Conservation (phyloP, 2,113 vertebrate species). For the Nipponia nippon region DNA sequence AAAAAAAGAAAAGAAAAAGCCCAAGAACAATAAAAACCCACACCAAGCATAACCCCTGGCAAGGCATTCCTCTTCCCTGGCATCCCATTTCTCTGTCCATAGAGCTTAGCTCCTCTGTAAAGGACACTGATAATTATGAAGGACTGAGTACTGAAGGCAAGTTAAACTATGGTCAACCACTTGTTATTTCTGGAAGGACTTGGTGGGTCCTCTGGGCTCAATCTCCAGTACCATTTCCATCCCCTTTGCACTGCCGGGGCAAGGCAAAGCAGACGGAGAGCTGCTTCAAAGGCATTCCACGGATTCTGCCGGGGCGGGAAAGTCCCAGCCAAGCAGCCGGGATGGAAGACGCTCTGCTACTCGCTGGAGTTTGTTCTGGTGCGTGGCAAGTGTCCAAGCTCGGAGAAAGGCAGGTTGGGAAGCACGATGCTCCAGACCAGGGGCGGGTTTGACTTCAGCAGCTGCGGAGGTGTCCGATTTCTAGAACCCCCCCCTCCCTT, state of each 20-base stretch:
- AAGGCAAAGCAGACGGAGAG: background rate
- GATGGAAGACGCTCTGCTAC: background rate
- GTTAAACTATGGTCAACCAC: slow-evolving; percentile 1
- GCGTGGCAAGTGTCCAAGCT: background rate
- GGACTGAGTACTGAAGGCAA: background rate
- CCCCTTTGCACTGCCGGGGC: background rate
- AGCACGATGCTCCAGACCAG: background rate
- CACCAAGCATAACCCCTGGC: slow-evolving; percentile 10
- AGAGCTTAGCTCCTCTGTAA: background rate
- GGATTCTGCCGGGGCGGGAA: slow-evolving; percentile 3
- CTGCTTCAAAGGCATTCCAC: slow-evolving; percentile 37
- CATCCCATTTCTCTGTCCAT: background rate
- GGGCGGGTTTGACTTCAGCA: background rate
- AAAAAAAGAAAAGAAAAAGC: background rate
- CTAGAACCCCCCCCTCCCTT: background rate
- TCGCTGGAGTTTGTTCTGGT: slow-evolving; percentile 4
- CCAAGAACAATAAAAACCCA: background rate
- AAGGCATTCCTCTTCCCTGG: background rate
- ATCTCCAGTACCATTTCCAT: slow-evolving; percentile 11
- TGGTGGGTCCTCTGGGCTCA: background rate
- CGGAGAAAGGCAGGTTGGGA: background rate
- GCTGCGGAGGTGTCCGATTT: background rate
- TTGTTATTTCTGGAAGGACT: slow-evolving; percentile 45
- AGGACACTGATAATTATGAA: background rate
- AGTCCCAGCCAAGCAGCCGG: background rate